Evolutionary conservation across 2,113 vertebrate species (phyloP), one percentile per base, ranked within the genome.

Genomic region (Eubucco bourcierii): DNA sequence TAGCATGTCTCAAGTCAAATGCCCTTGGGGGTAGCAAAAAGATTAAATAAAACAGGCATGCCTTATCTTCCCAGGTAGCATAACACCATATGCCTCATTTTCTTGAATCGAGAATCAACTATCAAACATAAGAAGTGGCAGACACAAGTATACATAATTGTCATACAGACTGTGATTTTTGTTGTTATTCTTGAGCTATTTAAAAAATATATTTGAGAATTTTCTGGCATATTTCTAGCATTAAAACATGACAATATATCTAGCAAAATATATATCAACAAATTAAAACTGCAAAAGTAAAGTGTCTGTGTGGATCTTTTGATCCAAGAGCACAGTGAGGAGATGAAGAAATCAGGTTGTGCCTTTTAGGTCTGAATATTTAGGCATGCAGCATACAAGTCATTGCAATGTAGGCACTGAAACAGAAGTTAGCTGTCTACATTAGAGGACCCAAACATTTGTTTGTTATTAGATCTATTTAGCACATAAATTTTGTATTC

Each of bases 191-290:
- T 59, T 66, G 29, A 70, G 19, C 60, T 58, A 65, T 37, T 61
- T 84, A 33, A 77, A 81, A 88, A 93, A 88, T 27, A 92, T 53
- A 87, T 75, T 52, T 58, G 50, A 89, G 39, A 83, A 19, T 21
- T 85, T 83, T 83, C 47, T 71, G 80, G 10, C 15, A 21, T 29
- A 41, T 41, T 12, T 58, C 53, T 56, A 56, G 15, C 28, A 56
- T 87, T 77, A 56, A 71, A 91, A 80, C 23, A 33, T 64, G 18
- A 19, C 2, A 55, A 31, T 31, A 21, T 13, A 19, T 15, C 16
- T 24, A 59, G 44, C 37, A 73, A 85, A 91, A 80, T 67, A 11
- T 64, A 64, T 89, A 72, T 13, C 6, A 82, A 15, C 13, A 81
- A 80, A 84, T 66, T 80, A 73, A 68, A 89, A 28, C 24, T 28